Evolutionary conservation across 1,140 invertebrate genomes (phyloP).

Genomic region (Polyergus mexicanus): DNA sequence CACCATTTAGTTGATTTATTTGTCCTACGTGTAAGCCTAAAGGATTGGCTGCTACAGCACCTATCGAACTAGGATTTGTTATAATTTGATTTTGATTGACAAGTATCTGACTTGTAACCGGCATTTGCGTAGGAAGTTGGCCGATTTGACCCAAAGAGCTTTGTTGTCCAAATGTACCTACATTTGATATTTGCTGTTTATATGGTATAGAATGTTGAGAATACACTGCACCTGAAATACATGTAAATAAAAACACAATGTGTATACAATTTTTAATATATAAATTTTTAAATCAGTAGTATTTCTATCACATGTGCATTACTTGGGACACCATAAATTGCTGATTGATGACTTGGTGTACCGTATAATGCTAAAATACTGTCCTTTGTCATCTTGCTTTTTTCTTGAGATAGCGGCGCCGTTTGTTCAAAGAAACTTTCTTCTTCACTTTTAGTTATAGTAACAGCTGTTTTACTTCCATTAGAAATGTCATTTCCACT

Average conservation of each 20-base stretch:
- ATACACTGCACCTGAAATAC: slow-evolving; percentile 79
- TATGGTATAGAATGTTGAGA: slow-evolving; percentile 81
- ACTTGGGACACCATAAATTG: slow-evolving; percentile 80
- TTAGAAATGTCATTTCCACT: slow-evolving; percentile 75
- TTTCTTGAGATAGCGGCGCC: slow-evolving; percentile 89
- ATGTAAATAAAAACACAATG: not conserved
- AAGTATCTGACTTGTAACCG: slow-evolving; percentile 77
- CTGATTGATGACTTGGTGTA: slow-evolving; percentile 83
- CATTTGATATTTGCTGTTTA: slow-evolving; percentile 78
- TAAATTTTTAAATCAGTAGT: not conserved
- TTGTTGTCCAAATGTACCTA: slow-evolving; percentile 77
- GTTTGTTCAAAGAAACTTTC: slow-evolving; percentile 96
- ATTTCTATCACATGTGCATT: slow-evolving; percentile 18
- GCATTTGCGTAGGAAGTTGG: slow-evolving; percentile 75
- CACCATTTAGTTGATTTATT: slow-evolving; percentile 80
- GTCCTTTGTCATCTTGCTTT: slow-evolving; percentile 95
- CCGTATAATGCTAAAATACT: slow-evolving; percentile 97
- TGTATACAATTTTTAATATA: slow-evolving; percentile 1
- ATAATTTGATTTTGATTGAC: slow-evolving; percentile 79
- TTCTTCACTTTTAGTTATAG: slow-evolving; percentile 90
- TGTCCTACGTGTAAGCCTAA: slow-evolving; percentile 73
- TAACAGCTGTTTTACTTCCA: slow-evolving; percentile 79
- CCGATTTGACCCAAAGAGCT: slow-evolving; percentile 75
- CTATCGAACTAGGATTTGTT: slow-evolving; percentile 79
- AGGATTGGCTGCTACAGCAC: slow-evolving; percentile 72